phyloP scores from a whole-genome alignment of 2,888 invertebrate genomes.

The Sclerodermus sp. region DNA sequence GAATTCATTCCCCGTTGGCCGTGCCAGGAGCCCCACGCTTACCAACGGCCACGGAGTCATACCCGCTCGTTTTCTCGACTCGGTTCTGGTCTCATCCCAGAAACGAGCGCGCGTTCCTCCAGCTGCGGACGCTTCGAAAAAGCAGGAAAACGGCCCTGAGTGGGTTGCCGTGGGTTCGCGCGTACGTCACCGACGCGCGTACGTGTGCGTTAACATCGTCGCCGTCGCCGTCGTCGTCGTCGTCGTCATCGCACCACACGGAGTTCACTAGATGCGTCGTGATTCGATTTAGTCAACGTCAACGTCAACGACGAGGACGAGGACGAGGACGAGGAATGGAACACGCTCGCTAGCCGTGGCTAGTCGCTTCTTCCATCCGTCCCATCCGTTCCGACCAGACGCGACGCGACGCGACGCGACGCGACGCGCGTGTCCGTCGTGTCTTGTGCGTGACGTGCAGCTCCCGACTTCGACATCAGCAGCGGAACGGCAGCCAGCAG shows the following conservation, averaged over 20 bases:
- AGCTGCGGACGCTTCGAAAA: no score
- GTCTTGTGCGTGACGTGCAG: slow-evolving; percentile 23
- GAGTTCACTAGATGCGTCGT: no score
- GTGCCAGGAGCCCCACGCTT: slow-evolving; percentile 26
- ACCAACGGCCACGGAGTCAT: slow-evolving; percentile 31
- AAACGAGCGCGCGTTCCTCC: slow-evolving; percentile 31
- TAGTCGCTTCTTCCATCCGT: no score
- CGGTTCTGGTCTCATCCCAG: slow-evolving; percentile 33
- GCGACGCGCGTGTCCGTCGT: slow-evolving; percentile 10
- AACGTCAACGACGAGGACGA: no score
- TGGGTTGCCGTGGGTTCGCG: no score
- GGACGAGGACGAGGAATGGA: no score
- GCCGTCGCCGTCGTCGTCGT: no score
- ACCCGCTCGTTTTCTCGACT: slow-evolving; percentile 24
- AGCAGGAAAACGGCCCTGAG: no score
- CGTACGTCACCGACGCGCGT: slow-evolving; percentile 29
- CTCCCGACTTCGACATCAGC: background rate
- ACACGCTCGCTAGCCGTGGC: no score
- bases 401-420: slow-evolving; percentile 15
- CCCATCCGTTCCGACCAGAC: no score
- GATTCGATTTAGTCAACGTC: no score
- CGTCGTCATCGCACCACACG: no score
- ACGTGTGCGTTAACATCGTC: slow-evolving; percentile 11
- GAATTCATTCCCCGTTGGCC: slow-evolving; percentile 44
- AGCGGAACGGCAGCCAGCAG: slow-evolving; percentile 1